A percentile compares a stretch with the other conserved stretches of the same genome.
Evolutionary conservation across 2,888 invertebrate species (phyloP).

Genomic region (Morpho achilles): DNA sequence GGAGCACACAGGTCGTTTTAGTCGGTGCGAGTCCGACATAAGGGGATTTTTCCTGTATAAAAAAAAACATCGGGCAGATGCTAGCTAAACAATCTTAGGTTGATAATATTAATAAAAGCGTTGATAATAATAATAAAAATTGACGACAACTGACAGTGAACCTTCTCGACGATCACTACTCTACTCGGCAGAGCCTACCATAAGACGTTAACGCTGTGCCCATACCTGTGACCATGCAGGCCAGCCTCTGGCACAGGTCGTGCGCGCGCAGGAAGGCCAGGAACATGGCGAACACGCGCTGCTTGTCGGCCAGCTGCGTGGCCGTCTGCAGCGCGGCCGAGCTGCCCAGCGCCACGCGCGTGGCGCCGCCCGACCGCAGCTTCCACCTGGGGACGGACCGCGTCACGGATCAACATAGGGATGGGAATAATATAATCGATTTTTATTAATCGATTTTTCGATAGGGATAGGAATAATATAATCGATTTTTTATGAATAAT

Average conservation of each 20-base stretch:
- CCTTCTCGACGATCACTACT: too few species aligned
- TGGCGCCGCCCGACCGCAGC: conserved; percentile 34
- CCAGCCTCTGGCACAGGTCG: conserved; percentile 82
- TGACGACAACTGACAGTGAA: too few species aligned
- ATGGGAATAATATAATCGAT: not conserved
- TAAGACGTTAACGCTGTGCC: too few species aligned
- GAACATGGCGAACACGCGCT: conserved; percentile 87
- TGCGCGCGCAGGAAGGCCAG: conserved; percentile 86
- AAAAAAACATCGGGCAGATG: too few species aligned
- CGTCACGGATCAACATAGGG: not conserved
- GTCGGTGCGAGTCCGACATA: too few species aligned
- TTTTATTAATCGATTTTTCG: not conserved
- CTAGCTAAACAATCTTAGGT: too few species aligned
- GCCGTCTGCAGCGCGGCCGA: conserved; percentile 90
- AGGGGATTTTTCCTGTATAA: too few species aligned
- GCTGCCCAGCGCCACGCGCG: conserved; percentile 80
- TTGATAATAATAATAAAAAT: too few species aligned
- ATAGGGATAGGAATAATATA: too few species aligned
- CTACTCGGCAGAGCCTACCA: too few species aligned
- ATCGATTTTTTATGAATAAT: not conserved
- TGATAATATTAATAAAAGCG: too few species aligned
- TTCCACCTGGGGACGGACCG: conserved; percentile 53
- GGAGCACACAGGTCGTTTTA: too few species aligned
- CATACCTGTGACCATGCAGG: conserved; percentile 30
- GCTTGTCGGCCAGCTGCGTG: conserved; percentile 93